Conservation (phyloP, 2,888 invertebrate species). For the Mellilla xanthometata region DNA sequence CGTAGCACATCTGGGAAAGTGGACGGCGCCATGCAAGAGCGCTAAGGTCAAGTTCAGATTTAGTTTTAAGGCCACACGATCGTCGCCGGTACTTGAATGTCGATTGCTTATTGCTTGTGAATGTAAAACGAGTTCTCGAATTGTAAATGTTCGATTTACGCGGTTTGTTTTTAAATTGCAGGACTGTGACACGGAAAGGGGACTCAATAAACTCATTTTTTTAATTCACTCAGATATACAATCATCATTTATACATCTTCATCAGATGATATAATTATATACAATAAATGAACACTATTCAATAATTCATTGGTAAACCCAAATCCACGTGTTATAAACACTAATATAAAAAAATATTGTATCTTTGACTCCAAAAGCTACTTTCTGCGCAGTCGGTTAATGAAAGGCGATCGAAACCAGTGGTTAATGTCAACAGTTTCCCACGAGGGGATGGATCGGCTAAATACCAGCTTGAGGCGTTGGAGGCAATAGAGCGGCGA, state of each 20-base stretch:
- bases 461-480: no score
- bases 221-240: no score
- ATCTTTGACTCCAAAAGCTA: no score
- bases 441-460: background rate
- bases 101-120: conserved; percentile 24
- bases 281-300: no score
- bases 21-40: conserved; percentile 48
- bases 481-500: no score
- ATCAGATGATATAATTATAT: no score
- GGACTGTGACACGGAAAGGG: background rate
- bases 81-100: conserved; percentile 31
- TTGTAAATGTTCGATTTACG: conserved; percentile 12
- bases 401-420: conserved; percentile 8
- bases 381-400: no score
- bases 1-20: conserved; percentile 48
- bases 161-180: background rate
- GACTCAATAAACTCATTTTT: no score
- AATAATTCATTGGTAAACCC: no score
- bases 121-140: conserved; percentile 13
- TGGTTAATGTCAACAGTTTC: conserved; percentile 5
- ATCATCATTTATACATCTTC: no score
- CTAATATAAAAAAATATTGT: no score
- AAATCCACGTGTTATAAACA: no score
- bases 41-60: conserved; percentile 72
- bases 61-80: conserved; percentile 31